Evolutionary conservation across 2,113 vertebrate genomes (phyloP), one percentile per base, ranked within the genome.

Genomic region (Sylvilagus bachmani): DNA sequence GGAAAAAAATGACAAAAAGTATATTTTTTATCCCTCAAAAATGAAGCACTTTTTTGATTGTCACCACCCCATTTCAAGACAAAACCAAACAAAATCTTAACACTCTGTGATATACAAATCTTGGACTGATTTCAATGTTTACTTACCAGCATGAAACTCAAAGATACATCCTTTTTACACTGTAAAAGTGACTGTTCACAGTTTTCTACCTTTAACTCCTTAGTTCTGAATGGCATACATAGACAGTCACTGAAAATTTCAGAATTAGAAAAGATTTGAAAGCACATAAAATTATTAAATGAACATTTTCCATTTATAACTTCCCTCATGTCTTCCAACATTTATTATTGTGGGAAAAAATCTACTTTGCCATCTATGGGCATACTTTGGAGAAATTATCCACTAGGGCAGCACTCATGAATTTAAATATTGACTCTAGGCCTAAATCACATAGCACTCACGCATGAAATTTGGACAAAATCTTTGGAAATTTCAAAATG

Each of bases 61-160:
- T 22, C 5, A 55, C 12, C 61, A 87, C 33, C 27, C 53, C 25
- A 62, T 25, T 73, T 89, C 55, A 85, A 85, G 86, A 8, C 31
- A 90, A 93, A 93, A 67, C 7, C 12, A 55, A 49, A 44, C 16
- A 86, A 86, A 95, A 81, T 62, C 58, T 67, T 55, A 64, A 70
- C 49, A 62, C n/a, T 38, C 69, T 93, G 58, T 61, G 2, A 53
- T 22, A 58, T n/a, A 29, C 55, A 25, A 83, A 74, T 80, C 33
- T 69, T 74, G 8, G 24, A 10, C 36, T 90, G 25, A 82, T 86
- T 91, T 66, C 61, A 71, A 55, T 85, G 21, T 93, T 84, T 58
- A 55, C 4, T 74, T 85, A 70, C 12, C 53, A 77, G 8, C 25
- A 7, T 69, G 2, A 36, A 77, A 70, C 3, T 58, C 36, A 90